Evolutionary conservation across 2,888 invertebrate genomes (phyloP).

Genomic region (Drosophila bunnanda): DNA sequence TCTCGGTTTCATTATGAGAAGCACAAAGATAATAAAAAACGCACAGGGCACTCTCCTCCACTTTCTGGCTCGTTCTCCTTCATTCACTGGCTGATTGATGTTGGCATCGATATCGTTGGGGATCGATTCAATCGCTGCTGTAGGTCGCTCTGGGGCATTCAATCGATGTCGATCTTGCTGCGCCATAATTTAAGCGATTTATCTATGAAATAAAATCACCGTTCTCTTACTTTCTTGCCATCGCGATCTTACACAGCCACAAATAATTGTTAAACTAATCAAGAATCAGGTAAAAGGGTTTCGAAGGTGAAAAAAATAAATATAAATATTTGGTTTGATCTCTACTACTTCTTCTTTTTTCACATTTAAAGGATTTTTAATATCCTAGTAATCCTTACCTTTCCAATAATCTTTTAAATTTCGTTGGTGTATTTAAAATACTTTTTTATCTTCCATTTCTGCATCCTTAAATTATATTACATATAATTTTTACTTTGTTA

Average conservation of each 20-base stretch:
- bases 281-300: background rate
- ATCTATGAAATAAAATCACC: slow-evolving; percentile 82
- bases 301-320: background rate
- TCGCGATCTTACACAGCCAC: slow-evolving; percentile 3
- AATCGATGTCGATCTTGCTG: slow-evolving; percentile 56
- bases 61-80: slow-evolving; percentile 43
- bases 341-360: too few relatives aligned
- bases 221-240: slow-evolving; percentile 60
- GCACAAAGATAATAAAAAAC: slow-evolving; percentile 12
- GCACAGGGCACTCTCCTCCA: slow-evolving; percentile 20
- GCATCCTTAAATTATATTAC: too few relatives aligned
- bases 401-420: too few relatives aligned
- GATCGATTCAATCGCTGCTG: slow-evolving; percentile 77
- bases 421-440: too few relatives aligned
- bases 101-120: slow-evolving; percentile 58
- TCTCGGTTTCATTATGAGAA: slow-evolving; percentile 56
- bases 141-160: slow-evolving; percentile 80
- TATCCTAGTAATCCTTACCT: too few relatives aligned
- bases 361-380: too few relatives aligned
- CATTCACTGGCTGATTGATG: slow-evolving; percentile 66
- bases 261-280: background rate
- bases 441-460: too few relatives aligned
- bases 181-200: slow-evolving; percentile 82
- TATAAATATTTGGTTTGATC: too few relatives aligned
- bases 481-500: background rate